Evolutionary conservation across 2,113 vertebrate species (phyloP), one percentile per base, ranked within the genome.

Genomic region (Gnathonemus longibarbis): DNA sequence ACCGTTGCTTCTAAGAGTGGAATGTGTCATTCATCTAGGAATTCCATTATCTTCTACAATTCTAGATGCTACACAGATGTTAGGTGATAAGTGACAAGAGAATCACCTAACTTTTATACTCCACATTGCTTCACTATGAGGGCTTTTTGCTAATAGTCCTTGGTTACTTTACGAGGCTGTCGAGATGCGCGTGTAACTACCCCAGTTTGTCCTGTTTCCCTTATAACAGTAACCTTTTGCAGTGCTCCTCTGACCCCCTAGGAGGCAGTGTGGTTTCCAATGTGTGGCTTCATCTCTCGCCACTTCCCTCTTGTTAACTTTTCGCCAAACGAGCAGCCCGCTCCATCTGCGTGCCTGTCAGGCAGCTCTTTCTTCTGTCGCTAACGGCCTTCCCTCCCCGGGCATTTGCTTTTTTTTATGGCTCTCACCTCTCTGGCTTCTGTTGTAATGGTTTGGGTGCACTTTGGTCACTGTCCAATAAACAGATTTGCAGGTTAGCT

Each of bases 31-130:
- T 80, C 91, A 95, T 95, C 92, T 94, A 93, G 94, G 92, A 89
- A 93, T 97, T 98, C 97, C 95, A 97, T 98, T 96, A 97, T 97
- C 97, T 94, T 98, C 96, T 97, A 95, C 95, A 87, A 91, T 94
- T 97, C 96, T 97, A 96, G 96, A 97, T 94, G 94, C 95, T 95
- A 95, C 88, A 90, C 94, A 96, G 94, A 92, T 95, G 94, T 89
- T 93, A 96, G 95, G 95, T 96, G 93, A 92, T 95, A 95, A 93
- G 94, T 88, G 93, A 94, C 91, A 39, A 70, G 92, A 92, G 92
- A 94, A 52, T 90, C 70, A 92, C 91, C 94, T 93, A 6, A 91
- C 80, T 92, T 46, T 88, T 10, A 45, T 45, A 91, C 94, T 92
- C 93, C 88, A 89, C 91, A 89, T 92, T 89, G 92, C 94, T 80